These are phyloP conservation scores for Varanus komodoensis DNA, from an alignment of 2,113 vertebrate species.

Conservation along the genomic window DNA sequence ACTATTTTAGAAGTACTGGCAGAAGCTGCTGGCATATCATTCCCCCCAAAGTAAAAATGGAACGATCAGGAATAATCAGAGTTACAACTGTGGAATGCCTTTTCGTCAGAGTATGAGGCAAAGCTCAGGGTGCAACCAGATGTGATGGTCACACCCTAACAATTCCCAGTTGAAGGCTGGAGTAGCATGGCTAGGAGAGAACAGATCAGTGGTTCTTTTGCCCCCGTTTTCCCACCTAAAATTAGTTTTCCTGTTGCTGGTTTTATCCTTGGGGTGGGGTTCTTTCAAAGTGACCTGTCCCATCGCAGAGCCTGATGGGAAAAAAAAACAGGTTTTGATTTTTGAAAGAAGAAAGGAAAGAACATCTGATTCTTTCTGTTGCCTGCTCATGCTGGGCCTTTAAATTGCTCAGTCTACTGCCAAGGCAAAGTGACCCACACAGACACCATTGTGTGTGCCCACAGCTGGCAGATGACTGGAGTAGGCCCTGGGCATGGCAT, in stretches of 20 bases:
- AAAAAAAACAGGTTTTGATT: background rate
- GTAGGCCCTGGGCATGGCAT: too few relatives aligned
- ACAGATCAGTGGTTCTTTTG: background rate
- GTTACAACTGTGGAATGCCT: background rate
- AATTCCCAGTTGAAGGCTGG: background rate
- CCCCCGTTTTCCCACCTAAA: background rate
- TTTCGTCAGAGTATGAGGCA: background rate
- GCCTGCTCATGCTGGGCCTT: background rate
- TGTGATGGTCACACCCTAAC: too few relatives aligned
- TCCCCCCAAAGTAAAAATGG: background rate
- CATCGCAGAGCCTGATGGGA: background rate
- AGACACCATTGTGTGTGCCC: background rate
- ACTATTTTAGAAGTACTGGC: slow-evolving; percentile 18
- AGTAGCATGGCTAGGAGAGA: background rate
- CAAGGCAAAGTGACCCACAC: background rate
- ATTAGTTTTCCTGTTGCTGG: background rate
- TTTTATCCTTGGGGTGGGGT: background rate
- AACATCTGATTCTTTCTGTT: background rate
- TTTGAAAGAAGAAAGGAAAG: background rate
- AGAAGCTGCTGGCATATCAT: slow-evolving; percentile 13
- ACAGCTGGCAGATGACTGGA: too few relatives aligned
- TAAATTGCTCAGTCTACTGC: background rate
- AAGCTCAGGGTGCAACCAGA: background rate
- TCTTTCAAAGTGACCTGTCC: background rate
- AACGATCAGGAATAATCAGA: slow-evolving; percentile 15